Percentiles rank a stretch among this genome's conserved stretches.
Evolutionary conservation across 2,797 vertebrate species (phyloP).

Genomic region (Anniella stebbinsi): DNA sequence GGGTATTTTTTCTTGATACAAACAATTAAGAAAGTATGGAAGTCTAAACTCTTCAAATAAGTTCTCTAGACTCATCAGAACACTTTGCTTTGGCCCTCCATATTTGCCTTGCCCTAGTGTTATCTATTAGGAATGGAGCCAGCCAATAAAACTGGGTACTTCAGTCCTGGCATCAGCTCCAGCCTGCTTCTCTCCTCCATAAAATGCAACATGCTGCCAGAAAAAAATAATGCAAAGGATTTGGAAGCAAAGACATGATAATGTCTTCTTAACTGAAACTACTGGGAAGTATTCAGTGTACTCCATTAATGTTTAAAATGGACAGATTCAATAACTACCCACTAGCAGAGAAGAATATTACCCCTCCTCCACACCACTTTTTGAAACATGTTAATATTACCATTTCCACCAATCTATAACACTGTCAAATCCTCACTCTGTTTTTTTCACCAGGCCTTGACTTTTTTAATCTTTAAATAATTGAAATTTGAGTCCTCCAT

Average conservation of each 20-base stretch:
- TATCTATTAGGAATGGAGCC: background rate
- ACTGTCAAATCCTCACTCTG: constrained; percentile 20
- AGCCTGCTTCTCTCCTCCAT: background rate
- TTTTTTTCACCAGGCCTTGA: background rate
- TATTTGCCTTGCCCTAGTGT: background rate
- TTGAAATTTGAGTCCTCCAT: constrained; percentile 37
- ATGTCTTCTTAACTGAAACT: background rate
- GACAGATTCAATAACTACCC: constrained; percentile 1
- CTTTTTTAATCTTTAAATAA: constrained; percentile 43
- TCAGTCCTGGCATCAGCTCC: background rate
- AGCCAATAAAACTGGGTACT: background rate
- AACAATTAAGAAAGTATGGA: background rate
- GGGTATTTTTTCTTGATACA: background rate
- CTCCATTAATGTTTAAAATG: constrained; percentile 22
- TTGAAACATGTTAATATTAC: constrained; percentile 4
- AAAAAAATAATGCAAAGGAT: background rate
- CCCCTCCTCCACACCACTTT: background rate
- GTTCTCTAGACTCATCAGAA: background rate
- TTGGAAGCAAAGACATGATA: background rate
- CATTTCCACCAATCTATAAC: constrained; percentile 16
- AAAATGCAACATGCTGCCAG: background rate
- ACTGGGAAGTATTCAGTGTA: background rate
- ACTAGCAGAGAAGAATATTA: background rate
- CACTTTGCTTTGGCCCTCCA: background rate
- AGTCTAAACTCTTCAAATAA: background rate